phyloP scores from a whole-genome alignment of 2,888 invertebrate species.

The Chymomyza procnemis region DNA sequence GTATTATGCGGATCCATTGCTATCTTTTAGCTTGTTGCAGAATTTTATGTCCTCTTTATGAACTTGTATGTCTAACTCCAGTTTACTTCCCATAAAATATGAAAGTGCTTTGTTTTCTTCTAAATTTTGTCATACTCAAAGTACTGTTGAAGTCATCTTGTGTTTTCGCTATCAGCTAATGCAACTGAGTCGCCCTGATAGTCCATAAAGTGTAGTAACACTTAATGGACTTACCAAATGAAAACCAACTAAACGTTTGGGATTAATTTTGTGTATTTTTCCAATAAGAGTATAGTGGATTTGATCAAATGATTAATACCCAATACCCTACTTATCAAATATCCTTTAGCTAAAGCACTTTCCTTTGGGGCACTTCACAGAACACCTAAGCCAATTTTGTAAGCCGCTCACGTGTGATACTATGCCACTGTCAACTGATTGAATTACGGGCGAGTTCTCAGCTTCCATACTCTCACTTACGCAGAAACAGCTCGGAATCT shows the following conservation, averaged over 20 bases:
- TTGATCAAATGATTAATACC: not conserved
- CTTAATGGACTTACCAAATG: not conserved
- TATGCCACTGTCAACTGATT: constrained; percentile 59
- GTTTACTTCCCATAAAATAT: too few species aligned
- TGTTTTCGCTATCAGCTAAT: not conserved
- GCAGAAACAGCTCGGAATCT: too few species aligned
- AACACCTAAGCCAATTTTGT: constrained; percentile 24
- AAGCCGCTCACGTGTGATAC: constrained; percentile 59
- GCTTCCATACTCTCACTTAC: not conserved
- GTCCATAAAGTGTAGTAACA: not conserved
- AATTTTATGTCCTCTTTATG: too few species aligned
- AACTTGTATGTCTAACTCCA: too few species aligned
- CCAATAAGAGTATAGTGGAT: not conserved
- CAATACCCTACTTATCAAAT: not conserved
- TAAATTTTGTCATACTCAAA: not conserved
- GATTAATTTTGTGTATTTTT: constrained; percentile 4
- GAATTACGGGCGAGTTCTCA: constrained; percentile 58
- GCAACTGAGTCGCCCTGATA: not conserved
- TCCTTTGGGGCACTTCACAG: not conserved
- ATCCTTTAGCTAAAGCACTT: not conserved
- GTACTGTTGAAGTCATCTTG: not conserved
- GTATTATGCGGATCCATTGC: too few species aligned
- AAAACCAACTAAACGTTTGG: constrained; percentile 28
- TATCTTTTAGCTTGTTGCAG: too few species aligned
- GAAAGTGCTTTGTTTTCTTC: too few species aligned